Evolutionary conservation across 2,797 vertebrate genomes (phyloP).

Genomic region (Siniperca scherzeri): DNA sequence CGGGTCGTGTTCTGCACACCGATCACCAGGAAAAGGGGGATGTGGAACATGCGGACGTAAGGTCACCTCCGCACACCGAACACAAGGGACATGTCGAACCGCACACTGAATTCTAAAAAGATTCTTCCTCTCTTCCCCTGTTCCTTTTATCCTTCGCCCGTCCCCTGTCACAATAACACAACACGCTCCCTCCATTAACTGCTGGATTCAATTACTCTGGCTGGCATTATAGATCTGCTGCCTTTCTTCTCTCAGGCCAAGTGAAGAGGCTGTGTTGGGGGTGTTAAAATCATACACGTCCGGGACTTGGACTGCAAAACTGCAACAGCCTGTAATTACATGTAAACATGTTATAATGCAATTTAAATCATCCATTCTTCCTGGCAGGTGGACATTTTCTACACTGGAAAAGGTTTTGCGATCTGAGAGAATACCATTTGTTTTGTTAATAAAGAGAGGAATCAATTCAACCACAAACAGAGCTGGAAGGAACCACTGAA

Average conservation of each 20-base stretch:
- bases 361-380: slow-evolving; percentile 48
- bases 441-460: slow-evolving; percentile 67
- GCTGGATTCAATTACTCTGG: slow-evolving; percentile 76
- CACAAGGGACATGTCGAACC: slow-evolving; percentile 70
- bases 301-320: slow-evolving; percentile 26
- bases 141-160: slow-evolving; percentile 46
- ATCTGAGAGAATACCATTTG: slow-evolving; percentile 53
- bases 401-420: slow-evolving; percentile 13
- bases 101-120: slow-evolving; percentile 77
- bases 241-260: slow-evolving; percentile 62
- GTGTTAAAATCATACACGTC: slow-evolving; percentile 40
- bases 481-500: slow-evolving; percentile 59
- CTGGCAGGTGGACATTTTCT: slow-evolving; percentile 33
- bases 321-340: slow-evolving; percentile 44
- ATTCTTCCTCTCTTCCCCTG: slow-evolving; percentile 8
- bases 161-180: slow-evolving; percentile 68
- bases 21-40: slow-evolving; percentile 66
- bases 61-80: slow-evolving; percentile 78
- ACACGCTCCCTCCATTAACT: slow-evolving; percentile 71
- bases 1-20: slow-evolving; percentile 73
- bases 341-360: slow-evolving; percentile 46
- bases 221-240: slow-evolving; percentile 75
- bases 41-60: slow-evolving; percentile 75
- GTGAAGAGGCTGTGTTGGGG: slow-evolving; percentile 48
- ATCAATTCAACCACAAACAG: slow-evolving; percentile 65